Conservation (phyloP, 2,797 vertebrate species). For the Perodicticus potto region DNA sequence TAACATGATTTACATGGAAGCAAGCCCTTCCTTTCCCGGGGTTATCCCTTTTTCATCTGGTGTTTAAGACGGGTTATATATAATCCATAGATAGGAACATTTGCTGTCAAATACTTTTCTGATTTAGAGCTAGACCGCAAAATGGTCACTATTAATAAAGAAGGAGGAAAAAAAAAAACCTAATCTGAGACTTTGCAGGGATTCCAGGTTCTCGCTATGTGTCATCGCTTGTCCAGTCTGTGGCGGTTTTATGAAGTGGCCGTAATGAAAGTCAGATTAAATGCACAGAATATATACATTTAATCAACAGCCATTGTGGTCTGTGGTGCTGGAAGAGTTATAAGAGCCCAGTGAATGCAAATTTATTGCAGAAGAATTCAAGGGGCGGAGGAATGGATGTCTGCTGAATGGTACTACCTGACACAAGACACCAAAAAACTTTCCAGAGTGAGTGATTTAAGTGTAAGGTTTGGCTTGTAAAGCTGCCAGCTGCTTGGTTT, state of each 20-base stretch:
- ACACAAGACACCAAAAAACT: conserved; percentile 92
- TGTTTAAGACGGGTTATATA: conserved; percentile 94
- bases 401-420: conserved; percentile 93
- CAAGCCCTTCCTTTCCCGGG: conserved; percentile 91
- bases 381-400: conserved; percentile 86
- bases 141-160: conserved; percentile 96
- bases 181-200: conserved; percentile 96
- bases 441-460: conserved; percentile 91
- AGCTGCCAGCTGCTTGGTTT: conserved; percentile 91
- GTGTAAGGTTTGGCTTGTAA: conserved; percentile 90
- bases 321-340: conserved; percentile 87
- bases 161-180: conserved; percentile 88
- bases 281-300: conserved; percentile 91
- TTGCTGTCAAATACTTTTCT: conserved; percentile 96
- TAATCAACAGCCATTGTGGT: conserved; percentile 88
- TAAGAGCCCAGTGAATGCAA: conserved; percentile 89
- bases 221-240: conserved; percentile 94
- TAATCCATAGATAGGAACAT: conserved; percentile 94
- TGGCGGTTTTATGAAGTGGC: conserved; percentile 99
- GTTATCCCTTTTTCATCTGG: conserved; percentile 93
- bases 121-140: conserved; percentile 95
- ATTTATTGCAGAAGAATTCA: conserved; percentile 91
- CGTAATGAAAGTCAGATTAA: conserved; percentile 99
- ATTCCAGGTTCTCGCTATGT: conserved; percentile 94
- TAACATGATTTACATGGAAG: conserved; percentile 97